Conservation (phyloP, 1,140 invertebrate genomes). For the Babylonia areolata region DNA sequence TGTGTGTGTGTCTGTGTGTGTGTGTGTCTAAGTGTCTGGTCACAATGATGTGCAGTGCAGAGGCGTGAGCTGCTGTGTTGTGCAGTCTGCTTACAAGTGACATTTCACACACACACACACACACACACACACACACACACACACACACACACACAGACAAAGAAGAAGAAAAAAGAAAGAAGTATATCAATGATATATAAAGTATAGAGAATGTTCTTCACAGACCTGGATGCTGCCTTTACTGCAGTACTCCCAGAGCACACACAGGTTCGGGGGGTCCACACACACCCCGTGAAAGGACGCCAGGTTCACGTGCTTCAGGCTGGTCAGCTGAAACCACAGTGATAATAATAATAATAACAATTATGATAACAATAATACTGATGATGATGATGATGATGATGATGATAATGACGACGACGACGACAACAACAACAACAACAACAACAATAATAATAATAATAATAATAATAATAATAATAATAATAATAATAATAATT, state of each 20-base stretch:
- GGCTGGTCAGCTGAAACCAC: slow-evolving; percentile 87
- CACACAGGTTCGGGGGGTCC: slow-evolving; percentile 82
- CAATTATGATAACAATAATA: neutral
- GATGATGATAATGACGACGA: slow-evolving; percentile 15
- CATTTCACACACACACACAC: too few species aligned
- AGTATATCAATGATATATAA: too few species aligned
- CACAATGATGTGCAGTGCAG: too few species aligned
- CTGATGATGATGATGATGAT: neutral
- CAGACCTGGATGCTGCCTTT: slow-evolving; percentile 89
- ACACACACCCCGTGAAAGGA: slow-evolving; percentile 94
- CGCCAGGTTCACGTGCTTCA: slow-evolving; percentile 94
- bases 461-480: neutral
- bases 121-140: neutral
- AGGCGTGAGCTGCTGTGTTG: too few species aligned
- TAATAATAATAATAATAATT: neutral
- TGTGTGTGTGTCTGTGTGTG: too few species aligned
- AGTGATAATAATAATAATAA: neutral
- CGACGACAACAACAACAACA: slow-evolving; percentile 16
- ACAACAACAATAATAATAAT: neutral
- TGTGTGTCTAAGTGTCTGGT: too few species aligned
- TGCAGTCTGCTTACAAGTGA: too few species aligned
- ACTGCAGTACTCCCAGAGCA: slow-evolving; percentile 94
- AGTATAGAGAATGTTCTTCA: neutral
- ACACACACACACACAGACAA: neutral
- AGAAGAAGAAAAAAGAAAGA: too few species aligned